phyloP scores from a whole-genome alignment of 2,888 invertebrate genomes.

The Drosophila paranaensis region DNA sequence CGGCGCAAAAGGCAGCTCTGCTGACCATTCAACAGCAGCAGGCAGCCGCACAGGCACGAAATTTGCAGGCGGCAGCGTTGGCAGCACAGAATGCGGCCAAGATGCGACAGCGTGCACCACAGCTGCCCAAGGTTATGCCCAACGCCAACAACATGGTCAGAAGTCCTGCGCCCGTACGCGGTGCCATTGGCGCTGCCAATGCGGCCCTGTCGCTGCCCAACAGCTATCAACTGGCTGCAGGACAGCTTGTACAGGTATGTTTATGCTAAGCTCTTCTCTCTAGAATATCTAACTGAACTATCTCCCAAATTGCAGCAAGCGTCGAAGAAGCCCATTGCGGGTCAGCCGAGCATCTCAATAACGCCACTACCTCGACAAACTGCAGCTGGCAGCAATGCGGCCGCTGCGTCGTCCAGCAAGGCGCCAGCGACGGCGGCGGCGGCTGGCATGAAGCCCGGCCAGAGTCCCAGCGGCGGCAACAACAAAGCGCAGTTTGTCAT shows the following conservation, averaged over 20 bases:
- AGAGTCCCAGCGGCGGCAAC: constrained; percentile 84
- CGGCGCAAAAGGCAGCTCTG: constrained; percentile 84
- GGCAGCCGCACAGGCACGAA: constrained; percentile 81
- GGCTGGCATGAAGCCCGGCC: constrained; percentile 86
- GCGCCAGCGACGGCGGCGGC: constrained; percentile 66
- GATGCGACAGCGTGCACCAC: constrained; percentile 82
- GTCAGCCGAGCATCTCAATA: constrained; percentile 95
- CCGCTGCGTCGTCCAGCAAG: constrained; percentile 84
- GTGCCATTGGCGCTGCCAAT: constrained; percentile 76
- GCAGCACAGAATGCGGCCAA: constrained; percentile 83
- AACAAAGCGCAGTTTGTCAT: constrained; percentile 94
- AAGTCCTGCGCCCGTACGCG: constrained; percentile 77
- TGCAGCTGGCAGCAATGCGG: constrained; percentile 86
- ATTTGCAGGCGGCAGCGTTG: constrained; percentile 82
- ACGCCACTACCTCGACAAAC: constrained; percentile 92
- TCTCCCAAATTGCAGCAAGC: constrained; percentile 46
- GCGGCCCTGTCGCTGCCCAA: constrained; percentile 83
- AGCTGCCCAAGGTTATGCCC: constrained; percentile 69
- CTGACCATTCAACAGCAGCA: constrained; percentile 84
- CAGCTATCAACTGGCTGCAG: constrained; percentile 83
- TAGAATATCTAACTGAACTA: not conserved
- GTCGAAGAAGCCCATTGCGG: constrained; percentile 81
- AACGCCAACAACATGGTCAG: constrained; percentile 72
- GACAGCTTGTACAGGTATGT: constrained; percentile 82
- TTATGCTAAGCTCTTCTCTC: too few relatives aligned